A percentile compares a stretch with the other conserved stretches of the same genome.
Evolutionary conservation across 2,113 vertebrate genomes (phyloP).

Genomic region (Caracal caracal): DNA sequence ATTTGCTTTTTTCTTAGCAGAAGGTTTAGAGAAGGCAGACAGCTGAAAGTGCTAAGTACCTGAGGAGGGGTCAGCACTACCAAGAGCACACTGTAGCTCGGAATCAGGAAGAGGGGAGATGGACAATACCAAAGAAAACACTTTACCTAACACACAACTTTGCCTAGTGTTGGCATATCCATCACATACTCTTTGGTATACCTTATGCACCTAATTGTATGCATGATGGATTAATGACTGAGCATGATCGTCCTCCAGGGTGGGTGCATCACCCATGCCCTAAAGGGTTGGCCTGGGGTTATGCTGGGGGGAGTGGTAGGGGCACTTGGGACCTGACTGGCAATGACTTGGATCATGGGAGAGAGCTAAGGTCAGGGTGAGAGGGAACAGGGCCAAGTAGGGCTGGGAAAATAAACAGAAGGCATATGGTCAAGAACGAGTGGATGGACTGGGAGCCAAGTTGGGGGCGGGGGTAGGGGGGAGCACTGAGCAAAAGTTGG

Average conservation of each 20-base stretch:
- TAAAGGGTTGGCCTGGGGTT: neutral
- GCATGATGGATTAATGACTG: neutral
- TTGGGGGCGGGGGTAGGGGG: neutral
- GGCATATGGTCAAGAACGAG: constrained; percentile 55
- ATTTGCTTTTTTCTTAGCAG: neutral
- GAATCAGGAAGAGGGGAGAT: neutral
- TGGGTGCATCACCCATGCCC: neutral
- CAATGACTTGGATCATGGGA: constrained; percentile 70
- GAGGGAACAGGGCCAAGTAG: constrained; percentile 55
- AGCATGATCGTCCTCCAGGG: neutral
- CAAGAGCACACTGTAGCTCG: neutral
- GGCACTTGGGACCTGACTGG: neutral
- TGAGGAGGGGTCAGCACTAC: neutral
- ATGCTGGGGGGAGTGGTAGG: neutral
- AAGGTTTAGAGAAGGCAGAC: neutral
- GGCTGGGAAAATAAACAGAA: constrained; percentile 71
- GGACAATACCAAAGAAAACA: no score
- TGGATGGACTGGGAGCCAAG: constrained; percentile 36
- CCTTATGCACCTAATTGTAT: neutral
- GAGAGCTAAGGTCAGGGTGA: constrained; percentile 57
- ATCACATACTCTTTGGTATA: neutral
- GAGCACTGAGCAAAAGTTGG: constrained; percentile 26
- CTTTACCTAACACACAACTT: neutral
- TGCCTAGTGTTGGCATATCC: neutral
- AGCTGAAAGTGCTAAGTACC: neutral